Percentiles rank a stretch among this genome's conserved stretches.
phyloP scores from a whole-genome alignment of 2,113 vertebrate genomes.

The Sialia sialis region DNA sequence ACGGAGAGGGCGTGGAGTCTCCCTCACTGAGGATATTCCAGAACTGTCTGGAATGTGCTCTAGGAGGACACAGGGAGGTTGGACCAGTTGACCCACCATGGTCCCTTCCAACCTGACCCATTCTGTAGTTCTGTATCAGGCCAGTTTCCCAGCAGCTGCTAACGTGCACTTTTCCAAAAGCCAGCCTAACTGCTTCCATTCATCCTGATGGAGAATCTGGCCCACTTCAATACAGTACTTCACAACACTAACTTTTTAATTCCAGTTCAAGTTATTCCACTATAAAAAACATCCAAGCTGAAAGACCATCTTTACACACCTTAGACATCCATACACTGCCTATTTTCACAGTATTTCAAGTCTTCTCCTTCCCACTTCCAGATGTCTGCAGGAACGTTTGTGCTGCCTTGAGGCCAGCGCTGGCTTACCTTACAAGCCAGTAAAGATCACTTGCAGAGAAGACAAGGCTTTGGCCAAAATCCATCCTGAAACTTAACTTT shows the following conservation, averaged over 20 bases:
- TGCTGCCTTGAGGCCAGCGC: not conserved
- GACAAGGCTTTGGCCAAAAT: not conserved
- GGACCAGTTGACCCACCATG: not conserved
- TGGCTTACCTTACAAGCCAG: not conserved
- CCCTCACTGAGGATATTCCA: not conserved
- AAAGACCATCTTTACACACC: not conserved
- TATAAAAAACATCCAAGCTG: not conserved
- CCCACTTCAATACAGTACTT: not conserved
- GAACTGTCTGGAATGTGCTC: not conserved
- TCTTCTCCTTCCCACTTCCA: not conserved
- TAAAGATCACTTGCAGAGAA: not conserved
- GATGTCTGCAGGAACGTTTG: not conserved
- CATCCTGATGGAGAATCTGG: not conserved
- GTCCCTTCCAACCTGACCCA: not conserved
- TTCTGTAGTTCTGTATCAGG: not conserved
- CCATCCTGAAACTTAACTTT: slow-evolving; percentile 17
- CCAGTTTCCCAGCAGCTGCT: not conserved
- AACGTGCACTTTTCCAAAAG: not conserved
- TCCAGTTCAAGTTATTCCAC: not conserved
- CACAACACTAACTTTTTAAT: not conserved
- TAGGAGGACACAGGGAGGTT: not conserved
- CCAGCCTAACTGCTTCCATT: not conserved
- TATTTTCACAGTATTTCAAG: not conserved
- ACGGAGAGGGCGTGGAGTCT: not conserved
- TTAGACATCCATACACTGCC: not conserved